A percentile compares a stretch with the other conserved stretches of the same genome.
Evolutionary conservation across 2,113 vertebrate species (phyloP).

Genomic region (Natator depressus): DNA sequence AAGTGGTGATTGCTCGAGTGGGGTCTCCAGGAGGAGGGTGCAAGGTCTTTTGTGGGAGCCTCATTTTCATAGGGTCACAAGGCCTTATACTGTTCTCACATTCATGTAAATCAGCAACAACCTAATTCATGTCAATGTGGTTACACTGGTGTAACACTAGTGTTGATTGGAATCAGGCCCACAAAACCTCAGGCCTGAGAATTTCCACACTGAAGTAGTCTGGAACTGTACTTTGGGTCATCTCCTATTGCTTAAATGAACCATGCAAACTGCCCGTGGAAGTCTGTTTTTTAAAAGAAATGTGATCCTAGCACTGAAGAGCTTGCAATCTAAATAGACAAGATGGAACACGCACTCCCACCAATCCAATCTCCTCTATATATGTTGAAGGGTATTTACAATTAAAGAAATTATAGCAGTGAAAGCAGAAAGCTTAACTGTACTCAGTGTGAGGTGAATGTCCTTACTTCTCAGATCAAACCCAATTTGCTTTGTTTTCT

Average conservation of each 20-base stretch:
- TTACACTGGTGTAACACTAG: not conserved
- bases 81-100: fast-evolving
- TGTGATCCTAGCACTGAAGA: not conserved
- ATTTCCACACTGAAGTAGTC: not conserved
- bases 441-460: not conserved
- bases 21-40: fast-evolving
- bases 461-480: not conserved
- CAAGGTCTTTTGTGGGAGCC: not conserved
- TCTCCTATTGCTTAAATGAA: not conserved
- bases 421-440: not conserved
- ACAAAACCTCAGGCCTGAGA: not conserved
- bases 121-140: not conserved
- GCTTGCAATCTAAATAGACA: not conserved
- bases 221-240: not conserved
- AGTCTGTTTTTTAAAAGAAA: not conserved
- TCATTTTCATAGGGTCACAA: not conserved
- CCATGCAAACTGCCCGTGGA: not conserved
- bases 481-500: not conserved
- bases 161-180: not conserved
- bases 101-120: not conserved
- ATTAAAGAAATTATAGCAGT: not conserved
- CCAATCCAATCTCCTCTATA: not conserved
- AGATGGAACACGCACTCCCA: fast-evolving
- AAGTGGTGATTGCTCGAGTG: not conserved
- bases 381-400: not conserved